Evolutionary conservation across 2,797 vertebrate genomes (phyloP), one percentile per base, ranked within the genome.

Genomic region (Halcyon badia): DNA sequence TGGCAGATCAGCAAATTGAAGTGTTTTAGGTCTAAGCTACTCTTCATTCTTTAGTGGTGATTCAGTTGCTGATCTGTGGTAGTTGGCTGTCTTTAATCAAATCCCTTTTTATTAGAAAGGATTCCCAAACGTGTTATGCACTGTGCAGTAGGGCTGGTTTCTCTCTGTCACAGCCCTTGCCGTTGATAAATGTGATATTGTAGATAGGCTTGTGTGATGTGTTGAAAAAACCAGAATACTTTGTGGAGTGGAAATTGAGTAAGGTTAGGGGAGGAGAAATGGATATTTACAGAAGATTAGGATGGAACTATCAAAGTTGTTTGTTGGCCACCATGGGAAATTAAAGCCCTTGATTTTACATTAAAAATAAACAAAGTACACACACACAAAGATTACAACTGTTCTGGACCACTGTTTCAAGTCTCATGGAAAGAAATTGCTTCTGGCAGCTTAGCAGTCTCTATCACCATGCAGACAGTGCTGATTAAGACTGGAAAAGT

Each of bases 401-500:
- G 56, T 84, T 95, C 48, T 77, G 64, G 78, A 90, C 75, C 71
- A 89, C 83, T 84, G n/a, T 95, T 97, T 97, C 81, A 79, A 91
- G 85, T 76, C 77, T 79, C 28, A 54, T 4, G 82, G 75, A 94
- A 91, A 90, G 83, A 95, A 94, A 82, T 73, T 0, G 52, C 62
- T 79, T 95, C 56, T 91, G 86, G 87, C 91, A 95, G 35, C 58
- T 93, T 94, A 86, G 90, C 87, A 61, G 83, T 95, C 89, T 73
- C n/a, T 82, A 84, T 95, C 66, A 42, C 66, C 56, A 39, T 73
- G 56, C 85, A 95, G 90, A 88, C 80, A 89, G 68, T 87, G 85
- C 90, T 93, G 93, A 90, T 96, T 90, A 91, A 96, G 93, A 95
- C 64, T 88, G 95, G 91, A 94, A 84, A 90, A 82, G 77, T 91